Evolutionary conservation across 1,140 invertebrate species (phyloP).

Genomic region (Eueides isabella): DNA sequence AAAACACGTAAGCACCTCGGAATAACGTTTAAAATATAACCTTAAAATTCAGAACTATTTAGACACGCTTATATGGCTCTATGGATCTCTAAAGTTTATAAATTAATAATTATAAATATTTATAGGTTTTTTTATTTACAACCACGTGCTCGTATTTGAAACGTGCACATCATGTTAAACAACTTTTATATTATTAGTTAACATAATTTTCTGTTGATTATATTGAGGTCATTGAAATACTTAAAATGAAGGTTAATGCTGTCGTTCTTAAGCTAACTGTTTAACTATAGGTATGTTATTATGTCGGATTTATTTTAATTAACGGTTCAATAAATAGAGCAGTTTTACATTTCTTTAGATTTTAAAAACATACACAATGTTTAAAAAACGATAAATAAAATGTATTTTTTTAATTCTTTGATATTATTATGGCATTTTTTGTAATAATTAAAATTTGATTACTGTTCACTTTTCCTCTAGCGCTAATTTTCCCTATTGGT

Average conservation of each 20-base stretch:
- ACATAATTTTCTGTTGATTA: constrained; percentile 6
- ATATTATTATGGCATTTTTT: background rate
- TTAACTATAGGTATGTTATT: background rate
- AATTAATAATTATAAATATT: background rate
- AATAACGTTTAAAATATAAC: too few relatives aligned
- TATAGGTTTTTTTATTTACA: background rate
- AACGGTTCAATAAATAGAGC: background rate
- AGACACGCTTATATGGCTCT: background rate
- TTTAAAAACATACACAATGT: too few relatives aligned
- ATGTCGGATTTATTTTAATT: background rate
- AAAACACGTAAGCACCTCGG: too few relatives aligned
- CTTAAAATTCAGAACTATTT: too few relatives aligned
- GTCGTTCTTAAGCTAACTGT: constrained; percentile 2
- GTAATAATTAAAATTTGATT: background rate
- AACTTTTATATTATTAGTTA: constrained; percentile 7
- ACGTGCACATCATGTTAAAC: background rate
- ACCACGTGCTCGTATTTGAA: background rate
- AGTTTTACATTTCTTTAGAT: too few relatives aligned
- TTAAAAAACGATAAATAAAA: background rate
- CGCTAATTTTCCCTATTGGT: background rate
- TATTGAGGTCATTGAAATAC: constrained; percentile 12
- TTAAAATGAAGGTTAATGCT: constrained; percentile 3
- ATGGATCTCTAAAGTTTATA: background rate
- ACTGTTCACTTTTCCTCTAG: background rate
- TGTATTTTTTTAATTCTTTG: background rate